Percentiles rank a stretch among this genome's conserved stretches.
Evolutionary conservation across 2,888 invertebrate genomes (phyloP).

Genomic region (Bombylius major): DNA sequence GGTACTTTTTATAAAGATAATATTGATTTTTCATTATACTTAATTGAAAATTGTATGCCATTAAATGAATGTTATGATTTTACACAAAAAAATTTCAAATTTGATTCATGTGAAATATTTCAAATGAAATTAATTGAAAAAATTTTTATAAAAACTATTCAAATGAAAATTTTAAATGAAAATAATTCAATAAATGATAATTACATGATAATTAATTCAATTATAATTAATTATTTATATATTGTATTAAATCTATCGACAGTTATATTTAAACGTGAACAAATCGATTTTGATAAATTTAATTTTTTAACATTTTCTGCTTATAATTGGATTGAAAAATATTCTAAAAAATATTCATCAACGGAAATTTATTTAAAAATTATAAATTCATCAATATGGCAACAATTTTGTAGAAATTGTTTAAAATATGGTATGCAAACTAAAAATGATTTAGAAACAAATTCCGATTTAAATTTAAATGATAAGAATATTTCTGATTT

Average conservation of each 20-base stretch:
- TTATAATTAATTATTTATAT: conserved; percentile 43
- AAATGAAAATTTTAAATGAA: conserved; percentile 21
- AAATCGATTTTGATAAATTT: conserved; percentile 27
- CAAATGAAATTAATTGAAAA: conserved; percentile 44
- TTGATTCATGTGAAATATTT: conserved; percentile 44
- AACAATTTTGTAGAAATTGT: conserved; percentile 48
- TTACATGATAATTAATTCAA: background rate
- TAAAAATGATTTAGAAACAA: conserved; percentile 22
- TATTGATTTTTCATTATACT: conserved; percentile 42
- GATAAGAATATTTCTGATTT: conserved; percentile 37
- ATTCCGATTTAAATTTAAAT: conserved; percentile 30
- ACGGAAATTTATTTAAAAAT: conserved; percentile 23
- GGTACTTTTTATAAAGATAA: conserved; percentile 51
- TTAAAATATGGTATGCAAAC: conserved; percentile 53
- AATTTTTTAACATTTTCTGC: conserved; percentile 31
- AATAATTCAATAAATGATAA: conserved; percentile 31
- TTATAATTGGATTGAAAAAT: conserved; percentile 25
- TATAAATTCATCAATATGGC: conserved; percentile 40
- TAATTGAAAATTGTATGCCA: conserved; percentile 49
- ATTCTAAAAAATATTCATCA: conserved; percentile 10
- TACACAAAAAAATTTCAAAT: conserved; percentile 48
- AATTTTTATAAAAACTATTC: conserved; percentile 41
- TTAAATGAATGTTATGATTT: conserved; percentile 43
- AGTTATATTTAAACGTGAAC: conserved; percentile 39
- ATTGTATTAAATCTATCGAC: conserved; percentile 41